Evolutionary conservation across 2,888 invertebrate species (phyloP), one percentile per base, ranked within the genome.

Genomic region (Xestoiulus laeticollis): DNA sequence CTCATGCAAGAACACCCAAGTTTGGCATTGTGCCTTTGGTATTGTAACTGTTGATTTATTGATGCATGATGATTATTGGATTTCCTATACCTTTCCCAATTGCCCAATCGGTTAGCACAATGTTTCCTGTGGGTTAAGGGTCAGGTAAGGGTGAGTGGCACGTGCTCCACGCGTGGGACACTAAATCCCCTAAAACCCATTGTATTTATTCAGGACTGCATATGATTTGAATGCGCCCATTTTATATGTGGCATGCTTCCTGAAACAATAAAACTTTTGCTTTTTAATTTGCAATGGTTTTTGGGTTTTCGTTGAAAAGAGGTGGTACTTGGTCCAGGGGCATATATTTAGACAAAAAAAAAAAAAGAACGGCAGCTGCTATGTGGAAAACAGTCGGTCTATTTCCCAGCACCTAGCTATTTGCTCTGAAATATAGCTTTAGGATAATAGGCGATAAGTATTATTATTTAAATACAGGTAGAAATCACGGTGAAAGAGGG

Each of bases 191-290:
- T 26, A 68, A 48, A 68, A 22, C 26, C 68, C 68, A 68, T 68
- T 68, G 68, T 68, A 68, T 22, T 68, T 68, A 68, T 22, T 68
- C 68, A 26, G 26, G 68, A 68, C 22, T 68, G 22, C 26, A 6
- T 68, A 68, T 26, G 68, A 68, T 68, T 68, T 68, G 22, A 68
- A 68, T 68, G 68, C 68, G 22, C 68, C 22, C 68, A 22, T 68
- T 68, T 68, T 68, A 22, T 68, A 22, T 68, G 68, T 19, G 85
- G 33, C 85, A 85, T 43, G 43, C 85, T 85, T 85, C 85, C 85
- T 85, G 85, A 85, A 85, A 85, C 85, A 85, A 85, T 85, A 85
- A 85, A 85, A 85, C 22, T 32, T 85, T 85, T 22, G 38, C 85
- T 26, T 68, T 68, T 68, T 68, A 68, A 68, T 68, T 68, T 68